Base-by-base conservation (phyloP, 1,140 invertebrate species). In the Ylistrum balloti region DNA sequence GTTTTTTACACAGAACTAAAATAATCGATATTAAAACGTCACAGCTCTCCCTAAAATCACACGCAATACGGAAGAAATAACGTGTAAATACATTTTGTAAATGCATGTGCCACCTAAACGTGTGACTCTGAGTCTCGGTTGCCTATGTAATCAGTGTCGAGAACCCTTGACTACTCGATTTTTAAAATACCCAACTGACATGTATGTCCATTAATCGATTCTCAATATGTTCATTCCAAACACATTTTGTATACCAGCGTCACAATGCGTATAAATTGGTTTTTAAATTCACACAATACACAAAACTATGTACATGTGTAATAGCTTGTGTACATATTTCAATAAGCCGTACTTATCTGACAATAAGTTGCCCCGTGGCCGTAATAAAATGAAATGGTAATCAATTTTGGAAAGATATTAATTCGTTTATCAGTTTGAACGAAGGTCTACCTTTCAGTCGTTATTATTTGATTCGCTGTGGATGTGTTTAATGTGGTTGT, bases 251-350 rank as follows among this genome's bases (percentile, higher is more conserved):
- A 74, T 74, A 28, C 56, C 56, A n/a, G 56, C 56, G 56, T 28
- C 56, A 74, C 56, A 74, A 74, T 74, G 56, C 56, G 28, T 74
- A 74, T 74, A 74, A 74, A 74, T 74, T 74, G 56, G 56, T 74
- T 74, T 74, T 74, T 74, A 74, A 74, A 74, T 74, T 74, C 56
- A 74, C 56, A 28, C 56, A 74, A 1, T 28, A 74, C 56, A 74
- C 56, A 74, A 74, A 1, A 11, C 56, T 17, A 28, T 3, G 56
- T 74, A 74, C 22, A 28, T 74, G 15, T n/a, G 5, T 74, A 74
- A 28, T 74, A 74, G 56, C 1, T 17, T 74, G 56, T 74, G 56
- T 74, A 74, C 56, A 74, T 74, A 74, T 28, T 74, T 74, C 56
- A 74, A 74, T 74, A 74, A 74, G 56, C 22, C 56, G 28, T 74